These are phyloP conservation scores for Megaptera novaeangliae DNA, from an alignment of 2,113 vertebrate species.

Conservation along the genomic window DNA sequence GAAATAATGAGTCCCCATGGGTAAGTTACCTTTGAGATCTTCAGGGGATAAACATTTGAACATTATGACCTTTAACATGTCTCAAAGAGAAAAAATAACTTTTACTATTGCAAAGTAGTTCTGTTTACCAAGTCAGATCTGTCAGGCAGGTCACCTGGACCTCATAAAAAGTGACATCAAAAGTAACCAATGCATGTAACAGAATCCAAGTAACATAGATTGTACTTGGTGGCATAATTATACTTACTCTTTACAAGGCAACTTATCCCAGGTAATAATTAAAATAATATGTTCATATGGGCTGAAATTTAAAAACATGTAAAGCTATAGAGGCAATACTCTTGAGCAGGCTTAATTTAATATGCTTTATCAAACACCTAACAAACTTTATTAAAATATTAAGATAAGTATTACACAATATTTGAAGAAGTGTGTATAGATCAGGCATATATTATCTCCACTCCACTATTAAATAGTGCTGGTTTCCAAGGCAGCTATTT, in stretches of 20 bases:
- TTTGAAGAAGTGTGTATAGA: not conserved
- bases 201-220: not conserved
- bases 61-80: slow-evolving; percentile 5
- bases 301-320: not conserved
- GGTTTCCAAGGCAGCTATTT: not conserved
- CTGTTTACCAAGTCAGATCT: not conserved
- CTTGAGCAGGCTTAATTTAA: not conserved
- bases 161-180: slow-evolving; percentile 2
- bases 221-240: not conserved
- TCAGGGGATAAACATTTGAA: slow-evolving; percentile 13
- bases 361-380: not conserved
- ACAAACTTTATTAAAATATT: not conserved
- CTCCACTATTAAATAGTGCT: not conserved
- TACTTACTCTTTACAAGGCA: not conserved
- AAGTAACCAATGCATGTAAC: not conserved
- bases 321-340: not conserved
- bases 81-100: not conserved
- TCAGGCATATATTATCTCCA: not conserved
- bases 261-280: not conserved
- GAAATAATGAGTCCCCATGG: slow-evolving; percentile 25
- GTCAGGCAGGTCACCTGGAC: not conserved
- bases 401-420: not conserved
- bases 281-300: not conserved
- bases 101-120: not conserved
- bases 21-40: slow-evolving; percentile 36